Conservation (phyloP, 2,113 vertebrate genomes). For the Melanotaenia duboulayi region DNA sequence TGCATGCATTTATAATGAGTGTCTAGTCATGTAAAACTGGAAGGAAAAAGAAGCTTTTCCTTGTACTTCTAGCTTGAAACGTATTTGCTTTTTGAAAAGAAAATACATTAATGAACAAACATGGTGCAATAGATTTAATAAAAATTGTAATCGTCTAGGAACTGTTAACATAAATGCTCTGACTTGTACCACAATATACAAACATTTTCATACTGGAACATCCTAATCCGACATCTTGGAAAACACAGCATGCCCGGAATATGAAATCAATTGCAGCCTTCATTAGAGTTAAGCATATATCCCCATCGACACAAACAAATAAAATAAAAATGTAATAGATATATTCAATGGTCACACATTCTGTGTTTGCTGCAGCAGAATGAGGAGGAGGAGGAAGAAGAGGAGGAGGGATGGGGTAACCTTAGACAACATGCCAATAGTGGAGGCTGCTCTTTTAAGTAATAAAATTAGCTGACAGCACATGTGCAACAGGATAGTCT, state of each 20-base stretch:
- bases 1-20: neutral
- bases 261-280: slow-evolving; percentile 72
- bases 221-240: slow-evolving; percentile 48
- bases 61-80: neutral
- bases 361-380: slow-evolving; percentile 33
- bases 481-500: slow-evolving; percentile 67
- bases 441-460: slow-evolving; percentile 65
- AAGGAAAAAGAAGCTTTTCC: neutral
- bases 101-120: neutral
- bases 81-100: neutral
- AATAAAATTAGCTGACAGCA: slow-evolving; percentile 77
- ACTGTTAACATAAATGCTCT: slow-evolving; percentile 41
- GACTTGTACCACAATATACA: slow-evolving; percentile 63
- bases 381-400: neutral
- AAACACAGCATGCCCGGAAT: slow-evolving; percentile 64
- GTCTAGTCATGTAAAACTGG: neutral
- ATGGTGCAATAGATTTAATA: neutral
- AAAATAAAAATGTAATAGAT: slow-evolving; percentile 67
- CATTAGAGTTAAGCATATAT: slow-evolving; percentile 64
- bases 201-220: slow-evolving; percentile 58
- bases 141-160: slow-evolving; percentile 36
- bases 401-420: slow-evolving; percentile 18
- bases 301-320: slow-evolving; percentile 63
- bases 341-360: slow-evolving; percentile 57
- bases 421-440: slow-evolving; percentile 74